Evolutionary conservation across 2,113 vertebrate genomes (phyloP).

Genomic region (Cinclus mexicanus): DNA sequence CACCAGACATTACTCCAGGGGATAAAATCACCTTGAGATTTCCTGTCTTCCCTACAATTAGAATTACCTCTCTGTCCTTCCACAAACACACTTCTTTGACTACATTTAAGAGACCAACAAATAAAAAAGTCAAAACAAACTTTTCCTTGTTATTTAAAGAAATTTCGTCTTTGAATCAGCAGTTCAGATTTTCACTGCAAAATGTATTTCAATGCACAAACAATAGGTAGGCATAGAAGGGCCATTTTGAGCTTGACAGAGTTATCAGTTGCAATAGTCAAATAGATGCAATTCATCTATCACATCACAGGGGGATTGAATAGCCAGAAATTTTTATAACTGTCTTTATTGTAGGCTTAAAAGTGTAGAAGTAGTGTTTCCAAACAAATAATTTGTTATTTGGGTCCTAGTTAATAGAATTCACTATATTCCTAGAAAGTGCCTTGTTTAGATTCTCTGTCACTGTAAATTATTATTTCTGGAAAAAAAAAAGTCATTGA

Average conservation of each 20-base stretch:
- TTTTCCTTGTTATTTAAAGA: not conserved
- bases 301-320: not conserved
- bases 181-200: not conserved
- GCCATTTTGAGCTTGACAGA: not conserved
- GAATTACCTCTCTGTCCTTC: not conserved
- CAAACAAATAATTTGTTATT: not conserved
- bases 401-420: not conserved
- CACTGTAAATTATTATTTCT: not conserved
- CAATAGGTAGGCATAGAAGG: not conserved
- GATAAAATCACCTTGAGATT: slow-evolving; percentile 1
- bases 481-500: not conserved
- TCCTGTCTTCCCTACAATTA: not conserved
- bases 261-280: not conserved
- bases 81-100: not conserved
- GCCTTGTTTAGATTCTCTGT: not conserved
- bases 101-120: not conserved
- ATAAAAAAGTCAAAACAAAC: not conserved
- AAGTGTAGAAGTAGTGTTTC: not conserved
- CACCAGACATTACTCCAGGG: not conserved
- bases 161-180: not conserved
- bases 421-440: not conserved
- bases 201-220: not conserved
- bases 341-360: not conserved
- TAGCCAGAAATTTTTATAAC: not conserved
- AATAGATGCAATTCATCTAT: not conserved